Evolutionary conservation across 2,888 invertebrate genomes (phyloP), one percentile per base, ranked within the genome.

Genomic region (Phragmatobia fuliginosa): DNA sequence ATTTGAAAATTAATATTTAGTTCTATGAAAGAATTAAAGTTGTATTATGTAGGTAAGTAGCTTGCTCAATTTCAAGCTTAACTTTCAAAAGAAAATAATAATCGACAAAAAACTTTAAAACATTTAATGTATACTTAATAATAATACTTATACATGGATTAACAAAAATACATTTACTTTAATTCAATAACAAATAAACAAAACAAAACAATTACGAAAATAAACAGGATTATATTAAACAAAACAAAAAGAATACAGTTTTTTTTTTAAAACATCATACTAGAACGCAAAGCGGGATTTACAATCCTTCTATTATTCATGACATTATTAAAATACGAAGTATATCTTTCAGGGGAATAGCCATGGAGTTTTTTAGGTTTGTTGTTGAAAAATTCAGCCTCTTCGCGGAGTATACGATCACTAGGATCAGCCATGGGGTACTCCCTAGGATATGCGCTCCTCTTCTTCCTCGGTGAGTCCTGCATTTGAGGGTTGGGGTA

Each of bases 401-500:
- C 25, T 11, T 10, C 28, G 18, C 28, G 28, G 28, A 21, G 25
- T 0, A 25, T 1, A 28, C 49, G 25, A 5, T 56, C 56, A 1
- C n/a, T 10, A 16, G 65, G 65, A 2, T 18, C 25, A 1, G 36
- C 25, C 36, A 65, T 65, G 0, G 36, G 21, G 33, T 11, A 65
- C 7, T 64, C 49, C 4, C 25, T 28, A 14, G 36, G 10, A 16
- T 36, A 33, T 0, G 21, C 56, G 38, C 38, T 33, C 18, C 65
- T 65, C 83, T 94, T 95, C 87, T 89, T 93, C 64, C 94, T 88
- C 8, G 94, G 94, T 11, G 93, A 90, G 32, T 94, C 94, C 80
- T 94, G 94, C 88, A 94, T 89, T 78, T 92, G 94, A 77, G 93
- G 92, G 60, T 85, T 90, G n/a, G 94, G 94, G 79, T 94, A 95